Base-by-base conservation (phyloP, 2,888 invertebrate species). In the Poecilus cupreus region DNA sequence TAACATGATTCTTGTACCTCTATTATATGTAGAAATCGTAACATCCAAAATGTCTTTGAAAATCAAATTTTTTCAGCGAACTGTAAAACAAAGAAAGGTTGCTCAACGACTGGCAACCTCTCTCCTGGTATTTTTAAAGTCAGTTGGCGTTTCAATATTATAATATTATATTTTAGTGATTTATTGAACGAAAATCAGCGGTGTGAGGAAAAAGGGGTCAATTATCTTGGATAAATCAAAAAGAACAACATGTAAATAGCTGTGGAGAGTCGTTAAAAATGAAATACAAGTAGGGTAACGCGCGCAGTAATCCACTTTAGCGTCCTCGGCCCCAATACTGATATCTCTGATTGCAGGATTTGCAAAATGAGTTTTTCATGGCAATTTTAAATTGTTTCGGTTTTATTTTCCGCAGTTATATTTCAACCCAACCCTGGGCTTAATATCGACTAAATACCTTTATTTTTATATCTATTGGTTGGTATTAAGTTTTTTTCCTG, bases 301-400 rank as follows among this genome's bases (percentile, higher is more conserved):
- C 26, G 60, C n/a, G 26, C 4, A 5, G 26, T 60, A 60, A 60
- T 60, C 60, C 60, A 60, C 60, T 60, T 60, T 60, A 26, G 60
- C 60, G n/a, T 10, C 60, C 60, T 24, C 60, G 60, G n/a, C 60
- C 5, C 43, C 43, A 43, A 43, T 43, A 43, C 43, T 43, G 60
- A 60, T 60, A 60, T 22, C 13, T 43, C 60, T 60, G 60, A 60
- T 60, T 60, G 60, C 24, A 60, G 60, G 60, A 60, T 60, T 60
- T 60, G 60, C 26, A 60, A 26, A 60, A 60, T 60, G 60, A 60
- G 60, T 60, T 60, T 60, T 60, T 60, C 60, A 60, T 60, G 60
- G 60, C 60, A 20, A 60, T 60, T 60, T 60, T 60, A 60, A 60
- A 60, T 60, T 60, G 26, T 60, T 60, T 60, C 60, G n/a, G 60